Conservation (phyloP, 2,888 invertebrate genomes). For the Drosophila suboccidentalis region DNA sequence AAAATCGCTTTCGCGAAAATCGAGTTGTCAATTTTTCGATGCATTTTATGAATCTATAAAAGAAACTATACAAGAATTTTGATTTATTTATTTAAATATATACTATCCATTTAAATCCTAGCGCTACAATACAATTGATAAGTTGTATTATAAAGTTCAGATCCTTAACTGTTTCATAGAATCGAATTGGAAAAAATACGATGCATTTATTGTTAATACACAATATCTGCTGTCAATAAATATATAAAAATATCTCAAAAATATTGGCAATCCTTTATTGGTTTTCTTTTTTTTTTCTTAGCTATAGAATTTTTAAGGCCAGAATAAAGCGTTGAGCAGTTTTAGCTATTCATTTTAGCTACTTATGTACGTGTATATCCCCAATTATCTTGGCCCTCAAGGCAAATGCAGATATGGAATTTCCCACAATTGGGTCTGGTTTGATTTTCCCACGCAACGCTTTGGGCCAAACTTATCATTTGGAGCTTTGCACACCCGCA, state of each 20-base stretch:
- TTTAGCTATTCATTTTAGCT: neutral
- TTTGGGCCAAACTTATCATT: constrained; percentile 51
- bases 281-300: neutral
- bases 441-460: constrained; percentile 52
- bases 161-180: too few relatives aligned
- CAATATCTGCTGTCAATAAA: neutral
- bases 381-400: neutral
- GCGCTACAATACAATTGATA: too few relatives aligned
- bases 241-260: too few relatives aligned
- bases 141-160: too few relatives aligned
- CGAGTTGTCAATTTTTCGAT: too few relatives aligned
- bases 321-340: neutral
- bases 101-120: too few relatives aligned
- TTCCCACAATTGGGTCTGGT: constrained; percentile 40
- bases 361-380: neutral
- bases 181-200: too few relatives aligned
- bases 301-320: neutral
- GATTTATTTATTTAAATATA: too few relatives aligned
- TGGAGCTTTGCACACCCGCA: constrained; percentile 66
- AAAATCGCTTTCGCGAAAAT: too few relatives aligned
- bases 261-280: too few relatives aligned
- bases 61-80: too few relatives aligned
- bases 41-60: too few relatives aligned
- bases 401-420: constrained; percentile 14
- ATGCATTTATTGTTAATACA: neutral